Conservation (phyloP, 2,113 vertebrate species). For the Malurus melanocephalus region DNA sequence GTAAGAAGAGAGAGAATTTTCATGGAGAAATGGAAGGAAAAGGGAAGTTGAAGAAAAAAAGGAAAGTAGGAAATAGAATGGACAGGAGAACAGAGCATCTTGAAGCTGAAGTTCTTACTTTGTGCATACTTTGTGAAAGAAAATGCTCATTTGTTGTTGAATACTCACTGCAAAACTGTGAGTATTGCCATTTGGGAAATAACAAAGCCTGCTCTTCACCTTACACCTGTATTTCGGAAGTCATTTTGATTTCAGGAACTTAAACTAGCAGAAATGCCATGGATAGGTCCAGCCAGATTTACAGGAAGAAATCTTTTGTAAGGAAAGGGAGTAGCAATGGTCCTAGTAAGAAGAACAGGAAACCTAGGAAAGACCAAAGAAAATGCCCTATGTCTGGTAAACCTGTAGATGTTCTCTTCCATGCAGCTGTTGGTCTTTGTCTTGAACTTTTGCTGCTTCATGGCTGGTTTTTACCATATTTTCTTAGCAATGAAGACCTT, state of each 20-base stretch:
- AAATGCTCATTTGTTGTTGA: neutral
- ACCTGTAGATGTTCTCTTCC: neutral
- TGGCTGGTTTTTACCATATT: neutral
- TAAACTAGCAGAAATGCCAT: neutral
- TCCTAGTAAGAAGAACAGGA: neutral
- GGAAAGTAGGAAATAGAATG: neutral
- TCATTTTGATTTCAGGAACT: neutral
- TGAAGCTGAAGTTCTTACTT: neutral
- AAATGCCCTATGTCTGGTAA: neutral
- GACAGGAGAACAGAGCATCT: neutral
- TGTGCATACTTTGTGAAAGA: neutral
- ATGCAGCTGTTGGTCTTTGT: neutral
- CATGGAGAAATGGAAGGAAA: neutral
- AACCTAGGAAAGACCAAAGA: neutral
- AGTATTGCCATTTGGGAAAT: neutral
- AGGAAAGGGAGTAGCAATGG: neutral
- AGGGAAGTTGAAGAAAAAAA: neutral
- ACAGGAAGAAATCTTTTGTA: neutral
- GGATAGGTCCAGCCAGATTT: neutral
- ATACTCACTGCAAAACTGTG: neutral
- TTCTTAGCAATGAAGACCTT: neutral
- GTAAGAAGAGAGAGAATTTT: neutral
- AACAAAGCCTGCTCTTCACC: neutral
- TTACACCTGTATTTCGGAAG: neutral
- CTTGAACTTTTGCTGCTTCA: neutral